phyloP scores from a whole-genome alignment of 2,888 invertebrate genomes.

The Ditula angustiorana region DNA sequence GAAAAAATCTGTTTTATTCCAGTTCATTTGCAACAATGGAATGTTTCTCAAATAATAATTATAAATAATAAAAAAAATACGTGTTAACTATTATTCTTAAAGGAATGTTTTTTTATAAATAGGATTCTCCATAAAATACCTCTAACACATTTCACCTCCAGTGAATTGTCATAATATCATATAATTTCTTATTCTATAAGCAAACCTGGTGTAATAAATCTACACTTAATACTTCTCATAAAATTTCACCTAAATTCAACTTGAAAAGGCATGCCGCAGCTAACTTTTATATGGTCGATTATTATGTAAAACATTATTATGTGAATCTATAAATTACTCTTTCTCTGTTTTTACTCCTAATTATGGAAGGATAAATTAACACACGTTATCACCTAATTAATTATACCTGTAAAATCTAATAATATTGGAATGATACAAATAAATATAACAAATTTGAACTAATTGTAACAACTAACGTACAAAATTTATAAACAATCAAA shows the following conservation, averaged over 20 bases:
- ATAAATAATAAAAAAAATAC: background rate
- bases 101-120: background rate
- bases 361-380: too few species aligned
- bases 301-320: slow-evolving; percentile 31
- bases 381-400: slow-evolving; percentile 15
- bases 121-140: slow-evolving; percentile 6
- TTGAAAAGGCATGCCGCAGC: slow-evolving; percentile 30
- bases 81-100: background rate
- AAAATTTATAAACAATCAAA: slow-evolving; percentile 29
- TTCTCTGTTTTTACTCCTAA: slow-evolving; percentile 11
- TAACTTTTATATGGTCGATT: slow-evolving; percentile 23
- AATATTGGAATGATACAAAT: slow-evolving; percentile 30
- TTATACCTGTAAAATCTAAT: background rate
- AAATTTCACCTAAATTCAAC: slow-evolving; percentile 32
- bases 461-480: slow-evolving; percentile 34
- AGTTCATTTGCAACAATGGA: background rate
- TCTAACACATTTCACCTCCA: slow-evolving; percentile 3
- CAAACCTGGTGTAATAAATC: slow-evolving; percentile 29
- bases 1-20: background rate
- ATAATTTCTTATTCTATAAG: slow-evolving; percentile 18
- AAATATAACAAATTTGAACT: slow-evolving; percentile 36
- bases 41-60: background rate
- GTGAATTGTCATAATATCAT: slow-evolving; percentile 23
- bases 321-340: slow-evolving; percentile 8
- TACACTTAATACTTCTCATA: slow-evolving; percentile 19